Base-by-base conservation (phyloP, 1,140 invertebrate genomes). In the Cydia pomonella region DNA sequence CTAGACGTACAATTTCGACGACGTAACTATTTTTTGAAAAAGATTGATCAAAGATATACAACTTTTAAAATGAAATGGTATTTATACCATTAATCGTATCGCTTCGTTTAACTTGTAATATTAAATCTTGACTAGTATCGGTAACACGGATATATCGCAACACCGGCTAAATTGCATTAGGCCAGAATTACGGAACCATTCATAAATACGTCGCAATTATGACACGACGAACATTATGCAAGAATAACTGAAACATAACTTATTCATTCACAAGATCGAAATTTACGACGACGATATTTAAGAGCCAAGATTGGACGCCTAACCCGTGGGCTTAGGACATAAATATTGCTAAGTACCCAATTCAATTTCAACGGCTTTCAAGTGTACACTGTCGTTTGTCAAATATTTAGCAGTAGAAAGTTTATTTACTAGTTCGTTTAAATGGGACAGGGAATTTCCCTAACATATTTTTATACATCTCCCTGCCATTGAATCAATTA, bases 341-440 rank as follows among this genome's bases (percentile, higher is more conserved):
- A 69, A 69, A 69, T 69, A 69, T 18, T 69, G 64, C 64, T 69
- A 69, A 69, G 64, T 69, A 69, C 64, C 64, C 64, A 69, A 69
- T 69, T 69, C 64, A 69, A 69, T 69, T 69, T 69, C 64, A 69
- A 38, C n/a, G 64, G 27, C 25, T 69, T 69, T 33, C 64, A 69
- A 38, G n/a, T 33, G 25, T 69, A 38, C 21, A 69, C 64, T 59
- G n/a, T 69, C 64, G 33, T 69, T 69, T 69, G 64, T 69, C n/a
- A 69, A 29, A 66, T 23, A 21, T 12, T 59, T 59, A 18, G 7
- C 50, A 53, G 16, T 53, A 53, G 50, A 18, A 53, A 53, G n/a
- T 53, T 16, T 53, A 53, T 53, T 6, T 53, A 18, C 50, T 53
- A 23, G 6, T 59, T 59, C n/a, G 21, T 59, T 53, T 53, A n/a